A percentile compares a stretch with the other conserved stretches of the same genome.
Evolutionary conservation across 2,888 invertebrate species (phyloP).

Genomic region (Cheilosia soror): DNA sequence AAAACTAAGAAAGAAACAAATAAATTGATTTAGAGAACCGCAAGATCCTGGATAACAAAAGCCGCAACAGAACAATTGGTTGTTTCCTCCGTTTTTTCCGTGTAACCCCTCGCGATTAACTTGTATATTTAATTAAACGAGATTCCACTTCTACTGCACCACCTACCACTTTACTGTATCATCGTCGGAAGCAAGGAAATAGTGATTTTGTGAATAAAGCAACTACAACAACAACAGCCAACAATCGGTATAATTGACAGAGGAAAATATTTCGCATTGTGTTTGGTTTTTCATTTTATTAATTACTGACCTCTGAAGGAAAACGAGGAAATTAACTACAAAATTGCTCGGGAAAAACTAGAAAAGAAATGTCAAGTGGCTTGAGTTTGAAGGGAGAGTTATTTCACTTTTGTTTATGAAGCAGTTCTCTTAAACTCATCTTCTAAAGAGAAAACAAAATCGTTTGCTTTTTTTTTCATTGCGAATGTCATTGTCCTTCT

Average conservation of each 20-base stretch:
- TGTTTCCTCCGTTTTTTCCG: not conserved
- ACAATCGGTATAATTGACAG: not conserved
- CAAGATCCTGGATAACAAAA: not conserved
- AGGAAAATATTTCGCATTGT: not conserved
- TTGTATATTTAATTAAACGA: not conserved
- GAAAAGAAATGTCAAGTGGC: constrained; percentile 71
- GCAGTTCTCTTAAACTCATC: constrained; percentile 39
- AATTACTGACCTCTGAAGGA: not conserved
- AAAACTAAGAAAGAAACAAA: constrained; percentile 20
- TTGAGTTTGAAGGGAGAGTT: constrained; percentile 32
- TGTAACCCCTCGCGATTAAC: not conserved
- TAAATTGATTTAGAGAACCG: constrained; percentile 11
- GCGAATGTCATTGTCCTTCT: constrained; percentile 63
- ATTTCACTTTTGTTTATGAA: constrained; percentile 11
- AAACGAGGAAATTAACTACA: constrained; percentile 19
- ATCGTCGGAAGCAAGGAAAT: not conserved
- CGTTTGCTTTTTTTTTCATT: not conserved
- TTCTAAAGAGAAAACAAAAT: constrained; percentile 34
- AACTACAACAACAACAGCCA: not conserved
- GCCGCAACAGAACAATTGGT: not conserved
- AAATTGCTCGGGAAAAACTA: constrained; percentile 48
- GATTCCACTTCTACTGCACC: constrained; percentile 29
- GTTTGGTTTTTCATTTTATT: constrained; percentile 9
- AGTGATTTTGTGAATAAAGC: not conserved
- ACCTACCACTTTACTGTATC: constrained; percentile 3